Percentiles rank a stretch among this genome's conserved stretches.
phyloP scores from a whole-genome alignment of 2,888 invertebrate genomes.

The Galerucella nymphaeae region DNA sequence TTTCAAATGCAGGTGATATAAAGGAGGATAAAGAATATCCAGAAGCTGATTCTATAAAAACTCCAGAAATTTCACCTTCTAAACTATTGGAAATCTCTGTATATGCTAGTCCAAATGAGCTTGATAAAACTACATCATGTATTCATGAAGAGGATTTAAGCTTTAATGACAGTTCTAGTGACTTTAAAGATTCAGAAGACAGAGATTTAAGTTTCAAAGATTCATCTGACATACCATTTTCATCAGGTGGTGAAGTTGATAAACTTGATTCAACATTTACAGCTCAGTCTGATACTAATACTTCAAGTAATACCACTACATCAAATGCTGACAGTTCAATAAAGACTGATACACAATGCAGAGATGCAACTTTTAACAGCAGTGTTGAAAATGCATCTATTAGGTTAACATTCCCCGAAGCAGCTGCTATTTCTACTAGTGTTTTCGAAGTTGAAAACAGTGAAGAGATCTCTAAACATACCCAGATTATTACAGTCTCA shows the following conservation, averaged over 20 bases:
- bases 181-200: neutral
- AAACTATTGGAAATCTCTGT: conserved; percentile 11
- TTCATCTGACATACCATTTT: neutral
- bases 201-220: neutral
- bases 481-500: neutral
- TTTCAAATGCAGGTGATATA: neutral
- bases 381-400: neutral
- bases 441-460: neutral
- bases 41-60: neutral
- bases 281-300: neutral
- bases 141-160: conserved; percentile 1
- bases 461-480: neutral
- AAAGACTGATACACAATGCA: neutral
- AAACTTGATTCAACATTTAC: conserved; percentile 6
- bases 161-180: neutral
- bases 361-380: neutral
- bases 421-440: neutral
- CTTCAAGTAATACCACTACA: neutral
- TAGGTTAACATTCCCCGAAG: neutral
- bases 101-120: conserved; percentile 6
- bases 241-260: neutral
- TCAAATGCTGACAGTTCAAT: neutral
- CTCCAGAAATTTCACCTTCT: neutral
- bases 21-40: neutral
- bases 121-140: conserved; percentile 19